A percentile compares a stretch with the other conserved stretches of the same genome.
Conservation (phyloP, 1,140 invertebrate species). For the Drosophila triauraria region DNA sequence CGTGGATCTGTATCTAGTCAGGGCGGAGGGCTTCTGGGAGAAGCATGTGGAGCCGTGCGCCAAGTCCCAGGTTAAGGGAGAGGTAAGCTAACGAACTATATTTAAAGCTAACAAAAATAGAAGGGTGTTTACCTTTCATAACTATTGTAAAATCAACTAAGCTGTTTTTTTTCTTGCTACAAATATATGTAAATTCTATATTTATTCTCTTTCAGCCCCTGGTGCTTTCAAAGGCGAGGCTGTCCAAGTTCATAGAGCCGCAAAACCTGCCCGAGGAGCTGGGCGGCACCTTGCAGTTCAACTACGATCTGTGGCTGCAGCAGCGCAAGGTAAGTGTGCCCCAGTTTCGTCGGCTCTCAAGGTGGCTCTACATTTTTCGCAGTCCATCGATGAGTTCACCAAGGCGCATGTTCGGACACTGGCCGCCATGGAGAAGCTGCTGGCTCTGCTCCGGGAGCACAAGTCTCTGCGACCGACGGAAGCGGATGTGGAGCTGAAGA, state of each 20-base stretch:
- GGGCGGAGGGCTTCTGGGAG: constrained; percentile 91
- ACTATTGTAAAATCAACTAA: no score
- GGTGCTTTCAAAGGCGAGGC: constrained; percentile 88
- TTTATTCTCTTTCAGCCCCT: constrained; percentile 85
- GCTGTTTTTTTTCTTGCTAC: no score
- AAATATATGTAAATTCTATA: no score
- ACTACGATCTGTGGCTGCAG: constrained; percentile 93
- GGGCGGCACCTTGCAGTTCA: constrained; percentile 91
- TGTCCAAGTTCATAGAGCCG: constrained; percentile 90
- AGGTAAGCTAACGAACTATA: constrained; percentile 85
- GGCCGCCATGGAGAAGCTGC: constrained; percentile 87
- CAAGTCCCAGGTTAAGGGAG: constrained; percentile 88
- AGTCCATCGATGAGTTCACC: constrained; percentile 89
- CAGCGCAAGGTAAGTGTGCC: constrained; percentile 90
- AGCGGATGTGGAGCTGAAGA: constrained; percentile 85
- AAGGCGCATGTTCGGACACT: constrained; percentile 86
- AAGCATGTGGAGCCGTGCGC: constrained; percentile 91
- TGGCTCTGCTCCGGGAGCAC: constrained; percentile 85
- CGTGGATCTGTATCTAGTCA: constrained; percentile 87
- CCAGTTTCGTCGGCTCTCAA: not conserved
- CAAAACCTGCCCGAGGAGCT: constrained; percentile 92
- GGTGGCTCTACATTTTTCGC: not conserved
- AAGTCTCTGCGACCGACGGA: constrained; percentile 85
- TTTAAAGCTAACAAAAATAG: no score
- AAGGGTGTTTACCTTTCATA: no score